A percentile compares a stretch with the other conserved stretches of the same genome.
Evolutionary conservation across 2,888 invertebrate species (phyloP).

Genomic region (Zhuqinia jingwanae): DNA sequence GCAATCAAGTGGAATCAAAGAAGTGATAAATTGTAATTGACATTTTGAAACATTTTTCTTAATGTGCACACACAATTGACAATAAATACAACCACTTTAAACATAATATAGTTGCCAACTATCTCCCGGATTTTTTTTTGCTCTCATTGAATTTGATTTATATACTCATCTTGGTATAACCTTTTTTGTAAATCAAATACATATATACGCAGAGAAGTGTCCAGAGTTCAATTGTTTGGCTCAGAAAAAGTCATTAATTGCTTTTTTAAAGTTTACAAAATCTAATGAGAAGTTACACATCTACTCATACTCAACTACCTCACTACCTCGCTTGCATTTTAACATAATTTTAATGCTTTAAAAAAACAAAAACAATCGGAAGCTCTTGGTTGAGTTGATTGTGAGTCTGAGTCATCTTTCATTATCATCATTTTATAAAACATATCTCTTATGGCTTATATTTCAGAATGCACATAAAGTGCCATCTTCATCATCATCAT

Average conservation of each 20-base stretch:
- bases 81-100: neutral
- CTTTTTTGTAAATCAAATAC: no score
- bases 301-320: no score
- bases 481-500: neutral
- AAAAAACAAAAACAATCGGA: constrained; percentile 41
- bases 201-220: neutral
- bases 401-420: constrained; percentile 46
- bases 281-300: constrained; percentile 13
- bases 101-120: neutral
- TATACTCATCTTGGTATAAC: neutral
- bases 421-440: constrained; percentile 35
- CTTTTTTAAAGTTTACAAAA: constrained; percentile 54
- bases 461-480: neutral
- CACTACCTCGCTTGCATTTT: neutral
- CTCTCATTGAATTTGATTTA: neutral
- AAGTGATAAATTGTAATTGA: constrained; percentile 15
- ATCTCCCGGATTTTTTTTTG: neutral
- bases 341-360: no score
- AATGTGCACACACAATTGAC: neutral
- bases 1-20: neutral
- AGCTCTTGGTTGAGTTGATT: neutral
- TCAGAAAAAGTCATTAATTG: constrained; percentile 40
- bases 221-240: neutral
- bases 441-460: neutral
- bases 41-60: constrained; percentile 1